phyloP scores from a whole-genome alignment of 35 echinoderm and acorn worm genomes.

The Nesometra sesokonis region DNA sequence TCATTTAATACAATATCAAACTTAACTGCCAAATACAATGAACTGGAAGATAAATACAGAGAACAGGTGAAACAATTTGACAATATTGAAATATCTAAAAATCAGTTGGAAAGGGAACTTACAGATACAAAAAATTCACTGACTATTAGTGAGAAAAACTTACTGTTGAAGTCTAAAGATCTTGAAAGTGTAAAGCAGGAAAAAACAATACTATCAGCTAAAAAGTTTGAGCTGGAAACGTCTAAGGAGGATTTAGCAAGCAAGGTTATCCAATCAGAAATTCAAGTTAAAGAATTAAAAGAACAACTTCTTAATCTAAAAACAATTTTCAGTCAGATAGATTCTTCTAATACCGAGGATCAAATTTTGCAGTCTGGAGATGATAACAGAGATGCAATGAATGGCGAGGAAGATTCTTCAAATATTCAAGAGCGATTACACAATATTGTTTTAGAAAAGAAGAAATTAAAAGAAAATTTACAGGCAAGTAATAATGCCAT shows the following conservation, averaged over 20 bases:
- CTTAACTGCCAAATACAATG: slow-evolving; percentile 6
- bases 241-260: not conserved
- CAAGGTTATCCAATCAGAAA: not conserved
- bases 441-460: not conserved
- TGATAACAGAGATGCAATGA: not conserved
- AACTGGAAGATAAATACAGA: not conserved
- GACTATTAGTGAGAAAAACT: not conserved
- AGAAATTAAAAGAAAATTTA: not conserved
- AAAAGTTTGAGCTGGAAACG: not conserved
- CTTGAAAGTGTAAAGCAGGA: not conserved
- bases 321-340: not conserved
- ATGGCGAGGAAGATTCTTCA: not conserved
- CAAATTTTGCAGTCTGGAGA: not conserved
- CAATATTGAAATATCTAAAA: slow-evolving; percentile 1
- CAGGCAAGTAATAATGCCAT: not conserved
- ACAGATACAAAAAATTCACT: not conserved
- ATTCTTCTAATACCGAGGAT: not conserved
- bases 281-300: not conserved
- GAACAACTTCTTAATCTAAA: not conserved
- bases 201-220: not conserved
- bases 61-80: not conserved
- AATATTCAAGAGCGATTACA: not conserved
- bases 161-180: not conserved
- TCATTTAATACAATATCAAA: not conserved
- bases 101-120: not conserved